Base-by-base conservation (phyloP, 2,888 invertebrate genomes). In the Athalia cordata region DNA sequence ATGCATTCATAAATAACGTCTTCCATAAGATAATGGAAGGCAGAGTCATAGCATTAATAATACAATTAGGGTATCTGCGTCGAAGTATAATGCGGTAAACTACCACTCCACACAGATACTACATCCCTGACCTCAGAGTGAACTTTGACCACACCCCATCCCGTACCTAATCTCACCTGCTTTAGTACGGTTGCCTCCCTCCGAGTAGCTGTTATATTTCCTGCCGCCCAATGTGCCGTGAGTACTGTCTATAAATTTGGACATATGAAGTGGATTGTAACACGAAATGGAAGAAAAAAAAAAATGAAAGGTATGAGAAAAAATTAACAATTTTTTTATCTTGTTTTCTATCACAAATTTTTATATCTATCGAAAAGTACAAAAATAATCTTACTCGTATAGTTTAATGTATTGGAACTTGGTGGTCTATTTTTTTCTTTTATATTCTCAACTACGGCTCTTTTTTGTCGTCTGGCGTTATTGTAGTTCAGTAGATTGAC, bases 101-200 rank as follows among this genome's bases (percentile, higher is more conserved):
- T 57, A 57, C 57, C 47, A 57, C 55, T 47, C 29, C 29, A 29
- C 29, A 13, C 57, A 45, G 13, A 47, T 47, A 7, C 13, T 72
- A 52, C 57, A 84, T 82, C 82, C 83, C 79, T 81, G 82, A 84
- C 83, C 82, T 80, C 74, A 13, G 49, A 59, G 66, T 81, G 83
- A 86, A 85, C 83, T 82, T 82, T 80, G 86, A 87, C 82, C 84
- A 80, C 81, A 81, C 77, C 81, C 29, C 57, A 47, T 59, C 72
- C 72, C 82, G 79, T 82, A 81, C 81, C 81, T 87, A 87, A 87
- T 86, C 84, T 82, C 70, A 64, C 79, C 72, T 79, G 50, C 83
- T 83, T 81, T 84, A 82, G 82, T 86, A 86, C 74, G 87, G 86
- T 80, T 87, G 85, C 86, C 70, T 79, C 81, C 29, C 43, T 62